Percentiles rank a stretch among this genome's conserved stretches.
These are phyloP conservation scores for Aptenodytes forsteri DNA, from an alignment of 2,113 vertebrate genomes.

Conservation along the genomic window DNA sequence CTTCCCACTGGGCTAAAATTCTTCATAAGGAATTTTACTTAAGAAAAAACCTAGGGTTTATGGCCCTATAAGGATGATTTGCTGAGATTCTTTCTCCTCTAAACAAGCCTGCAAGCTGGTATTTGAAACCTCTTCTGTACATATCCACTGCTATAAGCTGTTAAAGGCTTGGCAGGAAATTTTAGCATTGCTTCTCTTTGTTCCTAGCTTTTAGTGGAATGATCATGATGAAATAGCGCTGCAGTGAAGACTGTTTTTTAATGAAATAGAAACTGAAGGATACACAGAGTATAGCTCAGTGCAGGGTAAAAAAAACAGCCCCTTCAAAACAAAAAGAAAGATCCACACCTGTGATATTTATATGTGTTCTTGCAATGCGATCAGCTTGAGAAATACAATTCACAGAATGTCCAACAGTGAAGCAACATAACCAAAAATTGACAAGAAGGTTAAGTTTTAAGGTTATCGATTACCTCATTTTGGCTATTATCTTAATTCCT, in stretches of 20 bases:
- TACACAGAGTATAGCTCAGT: neutral
- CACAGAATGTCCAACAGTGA: neutral
- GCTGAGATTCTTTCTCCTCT: neutral
- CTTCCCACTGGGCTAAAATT: neutral
- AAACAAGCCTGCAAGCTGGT: neutral
- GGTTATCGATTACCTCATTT: neutral
- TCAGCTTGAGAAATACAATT: neutral
- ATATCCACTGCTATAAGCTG: neutral
- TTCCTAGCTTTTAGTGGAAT: neutral
- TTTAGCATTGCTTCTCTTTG: neutral
- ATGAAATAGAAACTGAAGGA: neutral
- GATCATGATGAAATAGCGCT: neutral
- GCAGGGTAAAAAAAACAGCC: accelerated
- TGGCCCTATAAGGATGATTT: neutral
- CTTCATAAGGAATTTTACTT: neutral
- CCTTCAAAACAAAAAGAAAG: neutral
- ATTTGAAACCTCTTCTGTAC: neutral
- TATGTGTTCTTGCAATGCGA: neutral
- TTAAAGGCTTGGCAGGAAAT: neutral
- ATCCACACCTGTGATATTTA: accelerated
- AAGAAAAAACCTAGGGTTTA: neutral
- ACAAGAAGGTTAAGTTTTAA: neutral
- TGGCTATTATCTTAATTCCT: neutral
- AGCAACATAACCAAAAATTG: neutral
- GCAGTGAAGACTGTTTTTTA: neutral